Conservation (phyloP, 2,113 vertebrate genomes). For the Erythrolamprus reginae region DNA sequence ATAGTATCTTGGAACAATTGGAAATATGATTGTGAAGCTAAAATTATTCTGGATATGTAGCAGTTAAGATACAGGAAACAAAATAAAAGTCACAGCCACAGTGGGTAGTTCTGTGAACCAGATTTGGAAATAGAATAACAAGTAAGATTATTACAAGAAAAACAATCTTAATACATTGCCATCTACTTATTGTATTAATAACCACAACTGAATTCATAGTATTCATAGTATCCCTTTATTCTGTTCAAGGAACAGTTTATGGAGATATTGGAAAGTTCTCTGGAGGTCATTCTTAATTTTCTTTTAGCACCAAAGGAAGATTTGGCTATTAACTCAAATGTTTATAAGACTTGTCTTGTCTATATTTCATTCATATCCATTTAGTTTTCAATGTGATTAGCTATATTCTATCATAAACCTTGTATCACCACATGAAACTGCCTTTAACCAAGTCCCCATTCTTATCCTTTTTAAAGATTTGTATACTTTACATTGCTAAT, state of each 20-base stretch:
- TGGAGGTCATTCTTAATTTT: not conserved
- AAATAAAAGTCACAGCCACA: conserved; percentile 18
- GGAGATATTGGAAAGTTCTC: not conserved
- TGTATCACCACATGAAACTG: not conserved
- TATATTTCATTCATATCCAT: not conserved
- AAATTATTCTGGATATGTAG: conserved; percentile 54
- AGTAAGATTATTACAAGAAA: conserved; percentile 23
- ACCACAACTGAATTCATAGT: not conserved
- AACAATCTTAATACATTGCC: not conserved
- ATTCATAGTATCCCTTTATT: not conserved
- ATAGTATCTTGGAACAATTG: conserved; percentile 51
- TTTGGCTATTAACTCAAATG: not conserved
- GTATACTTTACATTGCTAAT: not conserved
- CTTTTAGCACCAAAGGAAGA: not conserved
- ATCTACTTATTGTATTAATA: not conserved
- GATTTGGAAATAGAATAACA: conserved; percentile 20
- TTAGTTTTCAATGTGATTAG: not conserved
- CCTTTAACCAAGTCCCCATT: not conserved
- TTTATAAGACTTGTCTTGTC: not conserved
- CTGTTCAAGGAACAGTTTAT: not conserved
- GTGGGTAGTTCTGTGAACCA: not conserved
- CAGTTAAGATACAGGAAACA: conserved; percentile 58
- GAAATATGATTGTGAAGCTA: conserved; percentile 60
- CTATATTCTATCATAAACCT: not conserved
- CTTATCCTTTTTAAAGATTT: not conserved